A percentile compares a stretch with the other conserved stretches of the same genome.
Evolutionary conservation across 2,797 vertebrate species (phyloP).

Genomic region (Pampus argenteus): DNA sequence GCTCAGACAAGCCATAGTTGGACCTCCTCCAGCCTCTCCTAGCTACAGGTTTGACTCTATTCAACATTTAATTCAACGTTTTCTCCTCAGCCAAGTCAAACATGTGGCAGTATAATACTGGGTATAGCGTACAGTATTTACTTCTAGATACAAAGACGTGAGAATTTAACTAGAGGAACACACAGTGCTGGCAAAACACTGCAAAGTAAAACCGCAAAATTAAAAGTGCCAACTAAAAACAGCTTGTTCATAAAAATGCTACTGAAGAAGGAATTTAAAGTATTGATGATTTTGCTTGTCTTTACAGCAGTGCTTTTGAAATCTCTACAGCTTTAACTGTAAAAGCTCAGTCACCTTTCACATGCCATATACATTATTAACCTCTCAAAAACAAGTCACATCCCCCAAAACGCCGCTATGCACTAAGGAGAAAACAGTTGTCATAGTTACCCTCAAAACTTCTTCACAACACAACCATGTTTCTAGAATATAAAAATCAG

Average conservation of each 20-base stretch:
- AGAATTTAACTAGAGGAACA: conserved; percentile 1
- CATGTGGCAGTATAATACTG: background rate
- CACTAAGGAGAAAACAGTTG: background rate
- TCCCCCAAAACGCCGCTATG: background rate
- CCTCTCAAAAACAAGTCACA: background rate
- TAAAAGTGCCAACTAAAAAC: conserved; percentile 11
- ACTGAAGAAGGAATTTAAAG: conserved; percentile 13
- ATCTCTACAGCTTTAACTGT: background rate
- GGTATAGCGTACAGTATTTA: background rate
- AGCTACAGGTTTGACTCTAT: conserved; percentile 11
- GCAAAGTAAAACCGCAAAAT: background rate
- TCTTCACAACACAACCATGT: background rate
- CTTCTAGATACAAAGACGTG: background rate
- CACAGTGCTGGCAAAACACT: background rate
- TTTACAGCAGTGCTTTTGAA: background rate
- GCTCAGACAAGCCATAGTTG: conserved; percentile 26
- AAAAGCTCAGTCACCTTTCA: conserved; percentile 7
- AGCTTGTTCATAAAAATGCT: conserved; percentile 16
- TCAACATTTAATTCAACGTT: conserved; percentile 10
- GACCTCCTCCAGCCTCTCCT: conserved; percentile 5
- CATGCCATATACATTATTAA: conserved; percentile 7
- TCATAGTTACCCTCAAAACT: background rate
- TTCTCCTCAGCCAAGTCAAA: background rate
- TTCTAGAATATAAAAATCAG: conserved; percentile 23
- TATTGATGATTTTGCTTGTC: conserved; percentile 5